These are phyloP conservation scores for Coronaproctus castanopsis DNA, from an alignment of 2,888 invertebrate species.

Conservation along the genomic window DNA sequence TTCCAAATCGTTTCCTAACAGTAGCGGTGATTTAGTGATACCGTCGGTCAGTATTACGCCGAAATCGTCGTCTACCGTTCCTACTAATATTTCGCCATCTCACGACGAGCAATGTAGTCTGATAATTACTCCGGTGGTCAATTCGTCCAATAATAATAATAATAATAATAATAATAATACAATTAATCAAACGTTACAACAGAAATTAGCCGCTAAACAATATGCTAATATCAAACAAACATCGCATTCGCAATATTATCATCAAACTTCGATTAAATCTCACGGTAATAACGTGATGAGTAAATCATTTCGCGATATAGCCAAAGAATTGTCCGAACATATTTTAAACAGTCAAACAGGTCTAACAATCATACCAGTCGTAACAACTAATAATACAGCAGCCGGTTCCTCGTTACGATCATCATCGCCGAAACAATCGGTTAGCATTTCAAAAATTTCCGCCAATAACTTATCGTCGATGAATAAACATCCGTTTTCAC, in stretches of 20 bases:
- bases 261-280: neutral
- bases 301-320: neutral
- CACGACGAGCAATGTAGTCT: no score
- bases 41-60: neutral
- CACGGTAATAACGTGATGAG: neutral
- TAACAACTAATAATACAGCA: neutral
- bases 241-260: no score
- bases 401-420: neutral
- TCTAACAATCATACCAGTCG: neutral
- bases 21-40: no score
- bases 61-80: no score
- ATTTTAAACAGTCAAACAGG: neutral
- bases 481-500: neutral
- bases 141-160: neutral
- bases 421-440: neutral
- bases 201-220: constrained; percentile 12
- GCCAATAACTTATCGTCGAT: neutral
- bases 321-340: neutral
- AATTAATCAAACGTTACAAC: constrained; percentile 9
- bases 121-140: constrained; percentile 8
- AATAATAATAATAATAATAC: no score
- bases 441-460: neutral
- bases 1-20: no score
- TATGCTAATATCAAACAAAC: neutral
- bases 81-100: no score